Evolutionary conservation across 2,797 vertebrate species (phyloP).

Genomic region (Acestrorhynchus altus): DNA sequence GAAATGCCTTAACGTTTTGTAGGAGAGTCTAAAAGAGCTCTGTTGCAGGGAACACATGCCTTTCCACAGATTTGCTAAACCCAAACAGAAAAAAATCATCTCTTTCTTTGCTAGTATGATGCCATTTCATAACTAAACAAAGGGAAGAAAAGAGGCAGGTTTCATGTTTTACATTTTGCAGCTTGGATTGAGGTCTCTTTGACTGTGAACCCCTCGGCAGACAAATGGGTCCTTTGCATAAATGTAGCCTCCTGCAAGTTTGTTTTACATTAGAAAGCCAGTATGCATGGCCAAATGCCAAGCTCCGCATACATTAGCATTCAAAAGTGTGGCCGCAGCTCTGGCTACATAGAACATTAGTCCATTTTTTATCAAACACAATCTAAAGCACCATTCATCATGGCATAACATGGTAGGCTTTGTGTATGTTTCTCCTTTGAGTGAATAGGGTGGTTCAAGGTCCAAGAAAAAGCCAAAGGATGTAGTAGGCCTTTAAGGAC

Average conservation of each 20-base stretch:
- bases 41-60: not conserved
- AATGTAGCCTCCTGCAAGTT: slow-evolving; percentile 63
- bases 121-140: slow-evolving; percentile 21
- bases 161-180: slow-evolving; percentile 57
- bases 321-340: slow-evolving; percentile 56
- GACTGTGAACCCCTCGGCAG: slow-evolving; percentile 56
- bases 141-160: slow-evolving; percentile 4
- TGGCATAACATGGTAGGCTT: slow-evolving; percentile 56
- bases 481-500: slow-evolving; percentile 59
- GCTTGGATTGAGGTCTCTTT: slow-evolving; percentile 60
- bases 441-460: slow-evolving; percentile 42
- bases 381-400: slow-evolving; percentile 69
- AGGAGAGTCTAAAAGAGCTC: not conserved
- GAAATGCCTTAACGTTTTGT: not conserved
- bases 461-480: slow-evolving; percentile 46
- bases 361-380: slow-evolving; percentile 63
- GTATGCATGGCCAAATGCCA: slow-evolving; percentile 72
- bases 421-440: slow-evolving; percentile 40
- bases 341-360: slow-evolving; percentile 57
- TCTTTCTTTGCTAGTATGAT: not conserved
- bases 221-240: slow-evolving; percentile 66
- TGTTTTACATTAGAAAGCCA: slow-evolving; percentile 64
- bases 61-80: not conserved
- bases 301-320: slow-evolving; percentile 72
- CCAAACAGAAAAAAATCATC: not conserved